Evolutionary conservation across 30 jellyfish, hydroid and myxozoan genomes (phyloP), one percentile per base, ranked within the genome.

Genomic region (Sanderia malayensis): DNA sequence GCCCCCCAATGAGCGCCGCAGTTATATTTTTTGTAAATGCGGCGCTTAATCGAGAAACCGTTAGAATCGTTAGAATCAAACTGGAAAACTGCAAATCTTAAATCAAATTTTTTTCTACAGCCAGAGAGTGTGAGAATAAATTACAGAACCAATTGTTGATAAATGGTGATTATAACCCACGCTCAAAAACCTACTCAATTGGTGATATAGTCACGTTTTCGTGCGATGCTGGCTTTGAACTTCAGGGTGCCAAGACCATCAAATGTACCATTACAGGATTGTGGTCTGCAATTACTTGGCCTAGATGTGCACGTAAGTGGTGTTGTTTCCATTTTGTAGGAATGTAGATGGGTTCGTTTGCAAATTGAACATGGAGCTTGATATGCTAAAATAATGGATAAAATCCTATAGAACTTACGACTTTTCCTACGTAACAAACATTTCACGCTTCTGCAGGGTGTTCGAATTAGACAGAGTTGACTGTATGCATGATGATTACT

Each of bases 281-380:
- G 37, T 80, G 92, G 92, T 67, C 84, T 6, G 28, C 92, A 0
- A 58, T 63, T 33, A 0, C 58, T 4, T 80, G 92, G 92, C 92
- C 92, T 11, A 52, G 76, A 17, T 80, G 92, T 58, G 17, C 30
- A 20, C 59, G 92, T 80, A 58, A 22, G 83, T 67, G 7, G 28
- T 4, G 55, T 62, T 11, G 74, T 2, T 28, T n/a, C n/a, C n/a
- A n/a, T n/a, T n/a, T n/a, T n/a, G n/a, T n/a, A n/a, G n/a, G n/a
- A n/a, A n/a, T n/a, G n/a, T n/a, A n/a, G n/a, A n/a, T n/a, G n/a
- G n/a, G n/a, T n/a, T n/a, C n/a, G n/a, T n/a, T n/a, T n/a, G n/a
- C n/a, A n/a, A n/a, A n/a, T n/a, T n/a, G n/a, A n/a, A n/a, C n/a
- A n/a, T n/a, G n/a, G n/a, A n/a, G n/a, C n/a, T n/a, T n/a, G n/a